Evolutionary conservation across 2,113 vertebrate species (phyloP).

Genomic region (human (Homo sapiens)): GRCh38 chr12:126933501-126934000

Average conservation of each 20-base stretch:
- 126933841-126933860: neutral
- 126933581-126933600: rapidly evolving
- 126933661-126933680: neutral
- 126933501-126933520: neutral
- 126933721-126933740: neutral
- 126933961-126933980: neutral
- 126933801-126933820: neutral
- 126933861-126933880: neutral
- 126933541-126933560: neutral
- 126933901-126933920: neutral
- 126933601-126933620: neutral
- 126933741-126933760: neutral
- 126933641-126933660: neutral
- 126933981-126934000: neutral
- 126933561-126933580: too few species aligned
- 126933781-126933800: neutral
- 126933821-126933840: neutral
- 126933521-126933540: neutral
- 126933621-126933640: neutral
- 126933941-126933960: neutral
- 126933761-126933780: neutral
- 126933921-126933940: neutral
- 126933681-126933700: neutral
- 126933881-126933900: neutral
- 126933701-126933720: neutral